phyloP scores from a whole-genome alignment of 2,113 vertebrate species.

The Sialia sialis region DNA sequence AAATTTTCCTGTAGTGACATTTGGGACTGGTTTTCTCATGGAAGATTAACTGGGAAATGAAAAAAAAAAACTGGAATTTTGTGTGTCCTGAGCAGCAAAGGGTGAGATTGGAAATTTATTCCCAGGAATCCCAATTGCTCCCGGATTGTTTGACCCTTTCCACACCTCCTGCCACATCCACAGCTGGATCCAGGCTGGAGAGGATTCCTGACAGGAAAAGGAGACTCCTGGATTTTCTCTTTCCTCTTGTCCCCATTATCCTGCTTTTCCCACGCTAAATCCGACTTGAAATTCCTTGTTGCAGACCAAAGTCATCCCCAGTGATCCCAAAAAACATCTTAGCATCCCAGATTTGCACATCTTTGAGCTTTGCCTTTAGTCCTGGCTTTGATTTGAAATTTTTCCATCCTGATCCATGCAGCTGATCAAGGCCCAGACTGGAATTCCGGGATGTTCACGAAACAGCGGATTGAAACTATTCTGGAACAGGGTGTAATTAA shows the following conservation, averaged over 20 bases:
- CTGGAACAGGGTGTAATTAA: background rate
- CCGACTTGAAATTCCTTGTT: background rate
- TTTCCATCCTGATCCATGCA: background rate
- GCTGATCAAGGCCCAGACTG: background rate
- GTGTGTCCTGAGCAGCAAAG: fast-evolving
- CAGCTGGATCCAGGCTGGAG: background rate
- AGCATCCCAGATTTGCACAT: background rate
- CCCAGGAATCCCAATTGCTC: background rate
- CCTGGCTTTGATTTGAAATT: background rate
- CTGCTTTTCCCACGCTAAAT: background rate
- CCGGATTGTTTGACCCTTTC: background rate
- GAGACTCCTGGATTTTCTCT: background rate
- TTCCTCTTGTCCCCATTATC: background rate
- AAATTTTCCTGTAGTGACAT: background rate
- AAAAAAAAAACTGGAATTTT: background rate
- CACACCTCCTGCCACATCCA: background rate
- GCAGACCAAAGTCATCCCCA: background rate
- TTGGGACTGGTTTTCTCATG: background rate
- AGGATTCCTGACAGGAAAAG: background rate
- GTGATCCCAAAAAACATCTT: background rate
- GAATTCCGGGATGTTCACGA: background rate
- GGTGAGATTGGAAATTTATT: background rate
- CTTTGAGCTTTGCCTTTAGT: background rate
- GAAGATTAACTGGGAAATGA: background rate
- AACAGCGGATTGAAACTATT: background rate